A percentile compares a stretch with the other conserved stretches of the same genome.
Evolutionary conservation across 2,797 vertebrate genomes (phyloP).

Genomic region (Urophycis tenuis): DNA sequence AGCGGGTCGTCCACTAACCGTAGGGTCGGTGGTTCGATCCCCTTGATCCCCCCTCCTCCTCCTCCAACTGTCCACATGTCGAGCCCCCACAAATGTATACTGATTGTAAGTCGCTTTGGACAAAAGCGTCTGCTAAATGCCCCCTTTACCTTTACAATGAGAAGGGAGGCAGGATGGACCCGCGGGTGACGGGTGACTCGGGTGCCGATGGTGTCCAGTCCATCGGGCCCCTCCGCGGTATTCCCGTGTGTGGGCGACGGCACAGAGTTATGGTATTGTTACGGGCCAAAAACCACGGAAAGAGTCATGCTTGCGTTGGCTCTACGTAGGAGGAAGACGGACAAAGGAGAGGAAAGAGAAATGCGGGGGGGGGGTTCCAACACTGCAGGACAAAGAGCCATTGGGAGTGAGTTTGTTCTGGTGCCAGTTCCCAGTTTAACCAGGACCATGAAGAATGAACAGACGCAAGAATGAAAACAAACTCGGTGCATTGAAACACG

Average conservation of each 20-base stretch:
- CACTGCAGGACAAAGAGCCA: constrained; percentile 46
- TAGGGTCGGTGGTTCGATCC: too few relatives aligned
- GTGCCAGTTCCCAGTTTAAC: constrained; percentile 36
- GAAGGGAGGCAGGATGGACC: constrained; percentile 26
- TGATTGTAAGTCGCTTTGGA: too few relatives aligned
- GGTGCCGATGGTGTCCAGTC: constrained; percentile 23
- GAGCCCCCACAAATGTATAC: too few relatives aligned
- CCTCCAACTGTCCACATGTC: too few relatives aligned
- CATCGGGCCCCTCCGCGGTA: constrained; percentile 41
- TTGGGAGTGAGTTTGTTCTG: constrained; percentile 50
- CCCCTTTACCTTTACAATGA: too few relatives aligned
- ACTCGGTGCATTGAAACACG: neutral
- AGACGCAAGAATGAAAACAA: neutral
- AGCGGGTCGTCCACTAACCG: too few relatives aligned
- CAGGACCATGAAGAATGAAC: constrained; percentile 2
- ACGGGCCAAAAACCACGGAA: constrained; percentile 24
- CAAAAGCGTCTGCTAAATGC: too few relatives aligned
- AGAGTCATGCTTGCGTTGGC: constrained; percentile 45
- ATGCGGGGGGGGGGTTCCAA: constrained; percentile 41
- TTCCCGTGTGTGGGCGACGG: constrained; percentile 56
- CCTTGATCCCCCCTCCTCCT: too few relatives aligned
- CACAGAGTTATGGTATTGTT: constrained; percentile 56
- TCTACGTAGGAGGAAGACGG: constrained; percentile 48
- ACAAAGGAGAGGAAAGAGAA: constrained; percentile 53
- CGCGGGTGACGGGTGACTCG: neutral